Percentiles rank a stretch among this genome's conserved stretches.
These are phyloP conservation scores for Xylocopa sonorina DNA, from an alignment of 1,140 invertebrate genomes.

Conservation along the genomic window DNA sequence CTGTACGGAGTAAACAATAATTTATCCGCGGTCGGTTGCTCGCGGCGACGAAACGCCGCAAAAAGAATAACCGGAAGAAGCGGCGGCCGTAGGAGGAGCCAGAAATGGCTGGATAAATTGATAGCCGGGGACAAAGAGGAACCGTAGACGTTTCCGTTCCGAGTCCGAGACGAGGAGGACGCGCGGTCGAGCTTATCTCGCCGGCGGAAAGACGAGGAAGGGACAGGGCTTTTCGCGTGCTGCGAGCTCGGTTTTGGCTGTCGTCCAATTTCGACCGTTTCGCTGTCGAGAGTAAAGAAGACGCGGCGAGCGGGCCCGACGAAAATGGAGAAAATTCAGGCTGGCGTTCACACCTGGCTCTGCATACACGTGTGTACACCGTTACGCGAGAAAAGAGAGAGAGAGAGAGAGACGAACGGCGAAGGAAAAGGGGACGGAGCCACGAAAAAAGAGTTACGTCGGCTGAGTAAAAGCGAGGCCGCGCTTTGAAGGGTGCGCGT, in stretches of 20 bases:
- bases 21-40: slow-evolving; percentile 59
- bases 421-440: slow-evolving; percentile 31
- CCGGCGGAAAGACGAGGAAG: slow-evolving; percentile 42
- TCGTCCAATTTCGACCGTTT: slow-evolving; percentile 69
- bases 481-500: slow-evolving; percentile 46
- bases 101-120: slow-evolving; percentile 56
- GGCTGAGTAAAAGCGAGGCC: slow-evolving; percentile 63
- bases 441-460: slow-evolving; percentile 69
- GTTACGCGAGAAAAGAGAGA: slow-evolving; percentile 24
- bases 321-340: slow-evolving; percentile 36
- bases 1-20: slow-evolving; percentile 64
- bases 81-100: background rate
- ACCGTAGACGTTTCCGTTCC: background rate
- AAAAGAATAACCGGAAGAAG: slow-evolving; percentile 39
- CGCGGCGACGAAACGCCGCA: slow-evolving; percentile 37
- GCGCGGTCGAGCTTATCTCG: slow-evolving; percentile 12
- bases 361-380: slow-evolving; percentile 38
- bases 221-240: slow-evolving; percentile 57
- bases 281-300: slow-evolving; percentile 40
- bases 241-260: slow-evolving; percentile 62
- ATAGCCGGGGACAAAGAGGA: slow-evolving; percentile 25
- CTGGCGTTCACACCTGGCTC: slow-evolving; percentile 39
- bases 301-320: background rate
- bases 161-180: slow-evolving; percentile 28
- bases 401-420: background rate